These are phyloP conservation scores for Pteropus rufus DNA, from an alignment of 2,797 vertebrate genomes.

Conservation along the genomic window DNA sequence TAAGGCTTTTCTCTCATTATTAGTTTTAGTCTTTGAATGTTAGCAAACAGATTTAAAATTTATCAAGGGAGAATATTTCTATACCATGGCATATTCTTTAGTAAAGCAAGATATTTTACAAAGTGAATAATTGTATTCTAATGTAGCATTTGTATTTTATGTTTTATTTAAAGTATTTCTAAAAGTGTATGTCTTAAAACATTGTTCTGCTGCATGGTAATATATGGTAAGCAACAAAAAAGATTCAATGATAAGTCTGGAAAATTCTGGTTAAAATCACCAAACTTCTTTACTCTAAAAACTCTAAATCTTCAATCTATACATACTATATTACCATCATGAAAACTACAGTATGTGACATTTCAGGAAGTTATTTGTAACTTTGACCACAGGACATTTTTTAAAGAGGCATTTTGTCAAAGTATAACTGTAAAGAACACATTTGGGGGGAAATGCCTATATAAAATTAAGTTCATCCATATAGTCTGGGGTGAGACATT, in stretches of 20 bases:
- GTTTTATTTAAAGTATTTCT: neutral
- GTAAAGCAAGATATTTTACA: constrained; percentile 39
- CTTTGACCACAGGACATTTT: neutral
- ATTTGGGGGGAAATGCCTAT: neutral
- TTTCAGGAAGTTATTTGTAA: constrained; percentile 14
- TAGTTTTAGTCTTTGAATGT: neutral
- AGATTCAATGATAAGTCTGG: neutral
- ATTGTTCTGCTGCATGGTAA: neutral
- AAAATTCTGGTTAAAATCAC: constrained; percentile 41
- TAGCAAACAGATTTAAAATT: constrained; percentile 4
- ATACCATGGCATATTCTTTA: neutral
- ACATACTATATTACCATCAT: neutral
- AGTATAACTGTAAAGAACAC: neutral
- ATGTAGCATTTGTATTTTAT: neutral
- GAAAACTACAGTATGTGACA: neutral
- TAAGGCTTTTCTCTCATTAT: constrained; percentile 21
- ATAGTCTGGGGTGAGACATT: neutral
- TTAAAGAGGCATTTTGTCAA: constrained; percentile 24
- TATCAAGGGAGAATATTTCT: constrained; percentile 20
- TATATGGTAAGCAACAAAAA: neutral
- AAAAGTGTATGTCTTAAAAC: constrained; percentile 9
- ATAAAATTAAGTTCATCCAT: constrained; percentile 13
- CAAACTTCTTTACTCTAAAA: constrained; percentile 4
- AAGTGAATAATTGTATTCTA: constrained; percentile 10
- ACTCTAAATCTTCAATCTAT: neutral